Conservation (phyloP, 2,797 vertebrate species). For the Lagorchestes hirsutus region DNA sequence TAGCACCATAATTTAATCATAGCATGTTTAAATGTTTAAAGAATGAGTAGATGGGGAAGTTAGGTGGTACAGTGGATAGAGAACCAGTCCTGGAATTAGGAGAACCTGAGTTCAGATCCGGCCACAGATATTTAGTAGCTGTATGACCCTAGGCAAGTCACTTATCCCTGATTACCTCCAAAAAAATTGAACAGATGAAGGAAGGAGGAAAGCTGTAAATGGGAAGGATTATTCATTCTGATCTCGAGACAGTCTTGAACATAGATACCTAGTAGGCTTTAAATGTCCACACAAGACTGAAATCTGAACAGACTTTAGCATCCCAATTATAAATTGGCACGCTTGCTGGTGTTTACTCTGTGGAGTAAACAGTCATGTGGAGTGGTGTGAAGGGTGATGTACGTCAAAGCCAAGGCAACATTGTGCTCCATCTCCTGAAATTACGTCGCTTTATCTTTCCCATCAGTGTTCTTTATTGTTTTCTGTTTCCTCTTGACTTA, state of each 20-base stretch:
- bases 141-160: not conserved
- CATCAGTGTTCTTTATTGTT: slow-evolving; percentile 14
- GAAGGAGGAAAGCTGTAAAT: not conserved
- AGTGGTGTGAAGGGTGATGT: not conserved
- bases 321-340: not conserved
- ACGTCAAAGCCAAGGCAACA: slow-evolving; percentile 5
- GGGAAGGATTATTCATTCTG: not conserved
- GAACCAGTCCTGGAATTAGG: too few relatives aligned
- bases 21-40: not conserved
- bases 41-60: not conserved
- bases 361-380: not conserved
- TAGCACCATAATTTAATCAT: not conserved
- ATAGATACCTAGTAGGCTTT: not conserved
- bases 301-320: not conserved
- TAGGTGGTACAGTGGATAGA: too few relatives aligned
- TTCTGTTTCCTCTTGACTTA: slow-evolving; percentile 16
- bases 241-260: not conserved
- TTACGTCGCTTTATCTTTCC: not conserved
- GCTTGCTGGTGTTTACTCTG: not conserved
- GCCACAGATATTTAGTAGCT: not conserved
- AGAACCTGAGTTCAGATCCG: not conserved
- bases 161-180: not conserved
- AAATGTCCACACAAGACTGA: not conserved
- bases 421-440: not conserved
- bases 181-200: not conserved